Evolutionary conservation across 1,140 invertebrate species (phyloP), one percentile per base, ranked within the genome.

Genomic region (Marisa cornuarietis): DNA sequence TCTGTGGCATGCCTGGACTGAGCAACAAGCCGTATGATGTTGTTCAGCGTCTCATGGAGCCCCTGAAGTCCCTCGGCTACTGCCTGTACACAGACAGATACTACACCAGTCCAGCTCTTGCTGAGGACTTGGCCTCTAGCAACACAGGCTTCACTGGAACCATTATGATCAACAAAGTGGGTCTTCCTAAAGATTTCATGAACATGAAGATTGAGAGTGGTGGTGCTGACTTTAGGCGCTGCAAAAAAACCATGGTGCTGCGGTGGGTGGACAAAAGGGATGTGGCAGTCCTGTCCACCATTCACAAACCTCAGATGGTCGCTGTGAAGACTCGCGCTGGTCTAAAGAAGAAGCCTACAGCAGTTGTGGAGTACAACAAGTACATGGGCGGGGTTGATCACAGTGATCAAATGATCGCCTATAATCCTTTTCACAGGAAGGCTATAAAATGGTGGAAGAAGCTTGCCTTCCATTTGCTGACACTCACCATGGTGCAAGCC

Each of bases 381-480:
- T 52, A 68, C 16, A 80, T 80, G 73, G 54, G 54, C 31, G 79
- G 79, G 9, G 62, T 76, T 4, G 72, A 80, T 22, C 49, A 54
- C 22, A 11, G 13, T 0, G 79, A 76, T 52, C 72, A 75, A 51
- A 14, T 66, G 31, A 14, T 69, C 4, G 1, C 24, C 3, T 80
- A 75, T n/a, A 69, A 76, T 51, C 18, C 54, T 18, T 80, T 80
- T 63, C 52, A 69, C 63, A 8, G 72, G 9, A 80, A 75, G 24
- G 76, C 61, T 7, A 5, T 52, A 11, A 80, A 80, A 69, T 80
- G 79, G 79, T 80, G 78, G 78, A 79, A 79, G 68, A 20, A 68
- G 5, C 66, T 68, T 14, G 77, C 77, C 8, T 22, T 42, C 31
- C 77, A 79, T 58, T 31, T 79, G 11, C 49, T 71, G 49, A 66